Conservation (phyloP, 2,797 vertebrate species). For the Podargus strigoides region DNA sequence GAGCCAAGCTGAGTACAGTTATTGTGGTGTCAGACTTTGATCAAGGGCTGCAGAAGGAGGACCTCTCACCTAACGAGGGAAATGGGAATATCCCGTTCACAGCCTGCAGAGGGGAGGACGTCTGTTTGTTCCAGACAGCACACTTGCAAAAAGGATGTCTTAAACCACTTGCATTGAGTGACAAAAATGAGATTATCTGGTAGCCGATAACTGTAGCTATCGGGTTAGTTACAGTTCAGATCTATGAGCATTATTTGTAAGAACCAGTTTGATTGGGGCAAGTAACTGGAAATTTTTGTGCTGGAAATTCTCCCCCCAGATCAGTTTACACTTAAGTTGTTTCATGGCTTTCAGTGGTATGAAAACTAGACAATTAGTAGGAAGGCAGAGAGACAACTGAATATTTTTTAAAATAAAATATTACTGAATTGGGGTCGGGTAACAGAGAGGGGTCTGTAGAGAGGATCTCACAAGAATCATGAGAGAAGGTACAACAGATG, state of each 20-base stretch:
- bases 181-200: conserved; percentile 22
- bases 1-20: background rate
- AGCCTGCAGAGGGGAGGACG: background rate
- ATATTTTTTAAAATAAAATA: background rate
- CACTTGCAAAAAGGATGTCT: background rate
- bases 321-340: background rate
- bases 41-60: background rate
- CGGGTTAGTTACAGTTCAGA: background rate
- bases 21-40: background rate
- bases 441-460: background rate
- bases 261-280: background rate
- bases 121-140: background rate
- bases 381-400: background rate
- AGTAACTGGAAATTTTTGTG: background rate
- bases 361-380: background rate
- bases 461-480: fast-evolving
- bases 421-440: background rate
- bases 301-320: background rate
- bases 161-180: background rate
- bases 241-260: background rate
- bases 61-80: background rate
- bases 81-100: background rate
- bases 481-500: background rate
- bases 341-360: background rate
- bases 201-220: background rate